Conservation (phyloP, 1,140 invertebrate genomes). For the Solenopsis invicta region DNA sequence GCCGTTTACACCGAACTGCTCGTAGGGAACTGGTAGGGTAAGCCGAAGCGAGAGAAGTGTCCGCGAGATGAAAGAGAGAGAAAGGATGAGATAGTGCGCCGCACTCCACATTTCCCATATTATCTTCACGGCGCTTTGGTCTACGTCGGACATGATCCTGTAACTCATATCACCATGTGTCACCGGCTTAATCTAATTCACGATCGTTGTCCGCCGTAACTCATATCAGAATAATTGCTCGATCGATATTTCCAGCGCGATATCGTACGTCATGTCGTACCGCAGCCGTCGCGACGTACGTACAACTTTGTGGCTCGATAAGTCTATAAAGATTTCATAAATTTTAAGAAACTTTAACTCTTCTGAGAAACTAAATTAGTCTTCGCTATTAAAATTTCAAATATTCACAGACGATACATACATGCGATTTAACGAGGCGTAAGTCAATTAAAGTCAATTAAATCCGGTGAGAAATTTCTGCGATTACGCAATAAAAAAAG, state of each 20-base stretch:
- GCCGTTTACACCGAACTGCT: conserved; percentile 47
- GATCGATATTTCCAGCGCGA: conserved; percentile 80
- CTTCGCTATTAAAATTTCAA: background rate
- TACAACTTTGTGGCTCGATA: conserved; percentile 25
- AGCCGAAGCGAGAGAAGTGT: conserved; percentile 15
- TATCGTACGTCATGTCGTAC: conserved; percentile 61
- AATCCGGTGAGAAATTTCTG: background rate
- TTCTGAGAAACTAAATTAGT: conserved; percentile 3
- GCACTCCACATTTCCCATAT: conserved; percentile 73
- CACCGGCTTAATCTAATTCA: conserved; percentile 84
- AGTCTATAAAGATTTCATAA: conserved; percentile 16
- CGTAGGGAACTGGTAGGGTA: background rate
- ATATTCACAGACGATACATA: background rate
- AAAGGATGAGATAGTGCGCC: conserved; percentile 55
- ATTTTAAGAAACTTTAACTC: background rate
- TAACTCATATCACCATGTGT: conserved; percentile 85
- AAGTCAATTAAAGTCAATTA: conserved; percentile 20
- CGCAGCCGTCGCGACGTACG: conserved; percentile 42
- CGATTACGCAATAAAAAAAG: background rate
- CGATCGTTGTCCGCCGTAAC: conserved; percentile 83
- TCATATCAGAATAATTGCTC: conserved; percentile 83
- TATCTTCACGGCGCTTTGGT: conserved; percentile 68
- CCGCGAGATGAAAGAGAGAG: conserved; percentile 35
- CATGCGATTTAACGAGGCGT: background rate
- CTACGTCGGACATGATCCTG: conserved; percentile 72